Evolutionary conservation across 2,888 invertebrate species (phyloP).

Genomic region (Standfussiana lucernea): DNA sequence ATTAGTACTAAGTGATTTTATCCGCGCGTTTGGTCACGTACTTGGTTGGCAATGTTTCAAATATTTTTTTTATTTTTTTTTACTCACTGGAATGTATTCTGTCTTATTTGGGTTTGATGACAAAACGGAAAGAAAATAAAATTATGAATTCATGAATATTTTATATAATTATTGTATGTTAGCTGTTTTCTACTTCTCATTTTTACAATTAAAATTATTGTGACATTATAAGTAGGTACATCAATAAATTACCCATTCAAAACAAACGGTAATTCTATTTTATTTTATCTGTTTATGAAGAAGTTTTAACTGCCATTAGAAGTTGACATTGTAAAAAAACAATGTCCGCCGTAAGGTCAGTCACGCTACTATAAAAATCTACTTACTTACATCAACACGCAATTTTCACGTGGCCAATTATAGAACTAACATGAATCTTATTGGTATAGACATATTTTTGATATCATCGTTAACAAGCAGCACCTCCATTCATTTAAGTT

Average conservation of each 20-base stretch:
- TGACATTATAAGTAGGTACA: neutral
- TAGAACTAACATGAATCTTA: neutral
- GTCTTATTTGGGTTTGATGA: neutral
- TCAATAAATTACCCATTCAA: neutral
- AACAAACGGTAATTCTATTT: neutral
- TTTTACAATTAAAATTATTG: neutral
- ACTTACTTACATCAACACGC: neutral
- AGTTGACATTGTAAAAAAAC: slow-evolving; percentile 24
- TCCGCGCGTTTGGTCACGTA: slow-evolving; percentile 33
- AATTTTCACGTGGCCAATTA: neutral
- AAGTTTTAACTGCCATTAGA: neutral
- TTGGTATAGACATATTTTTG: neutral
- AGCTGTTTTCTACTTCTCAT: neutral
- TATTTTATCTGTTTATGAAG: neutral
- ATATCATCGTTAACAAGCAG: neutral
- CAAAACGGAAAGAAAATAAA: slow-evolving; percentile 9
- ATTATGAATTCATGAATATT: slow-evolving; percentile 10
- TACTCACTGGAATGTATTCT: neutral
- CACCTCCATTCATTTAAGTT: neutral
- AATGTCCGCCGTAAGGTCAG: slow-evolving; percentile 13
- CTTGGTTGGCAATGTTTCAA: slow-evolving; percentile 9
- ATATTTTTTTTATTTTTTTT: slow-evolving; percentile 12
- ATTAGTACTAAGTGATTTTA: slow-evolving; percentile 22
- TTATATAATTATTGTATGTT: neutral
- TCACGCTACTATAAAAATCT: neutral